Evolutionary conservation across 2,888 invertebrate genomes (phyloP).

Genomic region (Chrysolina americana): DNA sequence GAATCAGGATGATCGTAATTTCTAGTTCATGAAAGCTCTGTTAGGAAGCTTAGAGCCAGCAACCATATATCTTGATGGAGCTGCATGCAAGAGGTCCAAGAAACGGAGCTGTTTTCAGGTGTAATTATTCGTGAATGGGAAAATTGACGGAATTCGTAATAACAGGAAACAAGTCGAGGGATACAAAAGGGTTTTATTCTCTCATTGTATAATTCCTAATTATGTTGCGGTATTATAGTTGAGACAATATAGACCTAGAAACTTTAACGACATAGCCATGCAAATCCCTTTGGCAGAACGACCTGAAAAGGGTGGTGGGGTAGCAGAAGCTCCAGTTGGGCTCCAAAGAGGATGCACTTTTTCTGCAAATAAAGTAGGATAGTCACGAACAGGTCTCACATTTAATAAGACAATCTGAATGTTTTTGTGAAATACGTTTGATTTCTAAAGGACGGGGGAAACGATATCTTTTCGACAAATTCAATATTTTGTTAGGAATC

Average conservation of each 20-base stretch:
- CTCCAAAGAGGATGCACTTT: background rate
- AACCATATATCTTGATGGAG: background rate
- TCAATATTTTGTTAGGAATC: too few relatives aligned
- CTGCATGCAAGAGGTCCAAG: background rate
- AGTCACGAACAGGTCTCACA: too few relatives aligned
- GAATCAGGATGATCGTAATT: slow-evolving; percentile 20
- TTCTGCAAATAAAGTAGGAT: background rate
- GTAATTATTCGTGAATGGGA: background rate
- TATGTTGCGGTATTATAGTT: slow-evolving; percentile 5
- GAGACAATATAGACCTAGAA: background rate
- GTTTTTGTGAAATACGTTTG: too few relatives aligned
- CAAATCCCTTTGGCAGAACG: background rate
- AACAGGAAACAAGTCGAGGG: background rate
- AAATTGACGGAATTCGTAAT: background rate
- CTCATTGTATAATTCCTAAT: slow-evolving; percentile 3
- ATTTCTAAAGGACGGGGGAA: too few relatives aligned
- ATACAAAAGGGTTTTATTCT: background rate
- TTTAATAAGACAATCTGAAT: too few relatives aligned
- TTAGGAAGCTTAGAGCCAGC: background rate
- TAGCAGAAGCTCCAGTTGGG: background rate
- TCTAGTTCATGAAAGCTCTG: slow-evolving; percentile 8
- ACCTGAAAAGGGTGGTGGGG: background rate
- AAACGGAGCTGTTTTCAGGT: background rate
- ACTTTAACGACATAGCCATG: slow-evolving; percentile 1
- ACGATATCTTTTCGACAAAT: too few relatives aligned